These are phyloP conservation scores for Toxonevra muliebris DNA, from an alignment of 2,888 invertebrate genomes.

Conservation along the genomic window DNA sequence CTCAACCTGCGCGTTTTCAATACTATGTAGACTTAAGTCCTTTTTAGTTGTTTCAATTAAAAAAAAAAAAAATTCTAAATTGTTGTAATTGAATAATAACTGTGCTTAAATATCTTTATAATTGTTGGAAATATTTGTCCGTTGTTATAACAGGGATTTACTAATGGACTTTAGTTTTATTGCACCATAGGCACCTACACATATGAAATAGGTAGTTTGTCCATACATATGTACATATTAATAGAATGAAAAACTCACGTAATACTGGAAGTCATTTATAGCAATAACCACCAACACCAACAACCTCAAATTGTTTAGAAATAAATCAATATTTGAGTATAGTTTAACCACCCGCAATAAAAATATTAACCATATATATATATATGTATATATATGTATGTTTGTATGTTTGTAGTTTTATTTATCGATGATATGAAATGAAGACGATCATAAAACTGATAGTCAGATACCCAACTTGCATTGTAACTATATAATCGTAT, in stretches of 20 bases:
- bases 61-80: conserved; percentile 30
- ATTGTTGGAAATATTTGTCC: conserved; percentile 44
- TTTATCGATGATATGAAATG: neutral
- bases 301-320: neutral
- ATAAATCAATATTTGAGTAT: conserved; percentile 28
- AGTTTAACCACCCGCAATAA: conserved; percentile 55
- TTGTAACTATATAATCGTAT: too few relatives aligned
- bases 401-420: neutral
- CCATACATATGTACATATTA: too few relatives aligned
- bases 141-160: conserved; percentile 11
- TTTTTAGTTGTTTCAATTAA: conserved; percentile 5
- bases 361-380: conserved; percentile 43
- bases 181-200: too few relatives aligned
- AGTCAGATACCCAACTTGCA: neutral
- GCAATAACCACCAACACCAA: neutral
- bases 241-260: conserved; percentile 33
- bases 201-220: too few relatives aligned
- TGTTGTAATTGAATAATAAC: conserved; percentile 53
- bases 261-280: conserved; percentile 48
- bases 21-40: neutral
- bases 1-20: neutral
- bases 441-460: conserved; percentile 1
- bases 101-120: conserved; percentile 58
- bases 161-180: neutral
- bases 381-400: neutral